Evolutionary conservation across 2,113 vertebrate species (phyloP), one percentile per base, ranked within the genome.

Genomic region (Tragelaphus buxtoni): DNA sequence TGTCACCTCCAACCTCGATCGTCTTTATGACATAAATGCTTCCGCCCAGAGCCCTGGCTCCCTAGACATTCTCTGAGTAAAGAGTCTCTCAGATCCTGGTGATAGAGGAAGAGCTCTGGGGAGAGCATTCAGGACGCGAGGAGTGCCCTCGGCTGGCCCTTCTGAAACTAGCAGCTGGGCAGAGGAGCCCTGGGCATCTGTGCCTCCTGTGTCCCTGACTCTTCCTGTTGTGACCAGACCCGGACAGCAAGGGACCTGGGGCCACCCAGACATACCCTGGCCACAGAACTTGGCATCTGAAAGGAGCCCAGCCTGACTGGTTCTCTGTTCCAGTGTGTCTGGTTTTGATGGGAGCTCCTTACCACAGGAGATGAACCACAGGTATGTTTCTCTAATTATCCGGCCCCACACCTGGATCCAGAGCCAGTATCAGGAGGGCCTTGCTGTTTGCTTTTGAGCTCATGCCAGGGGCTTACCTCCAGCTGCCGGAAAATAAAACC

Each of bases 371-470:
- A 81, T 60, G 72, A 45, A 14, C 42, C 82, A 35, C 80, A 77
- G 55, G 26, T 55, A 72, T 14, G 55, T 63, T 39, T 7, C n/a
- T 86, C 35, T 63, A 69, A 88, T 94, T 83, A 76, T 32, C 30
- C 32, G 69, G 53, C 80, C 63, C 45, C 22, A 20, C 39, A 69
- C 72, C 89, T 79, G 56, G 51, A 74, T 86, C 47, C 42, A 35
- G n/a, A 32, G 6, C 42, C 18, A 20, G 26, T 18, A 35, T 72
- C 35, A 26, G 45, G 84, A 90, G n/a, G 20, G n/a, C 20, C 35
- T 61, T 26, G 63, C 91, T 90, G 35, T 94, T 90, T 72, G 88
- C 56, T 90, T 96, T 45, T 77, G 79, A 92, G 51, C 20, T 76
- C 56, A 69, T 92, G 39, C 7, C 82, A n/a, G 32, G 49, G 39